Percentiles rank a stretch among this genome's conserved stretches.
Evolutionary conservation across 2,797 vertebrate species (phyloP).

Genomic region (Cossypha niveicapilla): DNA sequence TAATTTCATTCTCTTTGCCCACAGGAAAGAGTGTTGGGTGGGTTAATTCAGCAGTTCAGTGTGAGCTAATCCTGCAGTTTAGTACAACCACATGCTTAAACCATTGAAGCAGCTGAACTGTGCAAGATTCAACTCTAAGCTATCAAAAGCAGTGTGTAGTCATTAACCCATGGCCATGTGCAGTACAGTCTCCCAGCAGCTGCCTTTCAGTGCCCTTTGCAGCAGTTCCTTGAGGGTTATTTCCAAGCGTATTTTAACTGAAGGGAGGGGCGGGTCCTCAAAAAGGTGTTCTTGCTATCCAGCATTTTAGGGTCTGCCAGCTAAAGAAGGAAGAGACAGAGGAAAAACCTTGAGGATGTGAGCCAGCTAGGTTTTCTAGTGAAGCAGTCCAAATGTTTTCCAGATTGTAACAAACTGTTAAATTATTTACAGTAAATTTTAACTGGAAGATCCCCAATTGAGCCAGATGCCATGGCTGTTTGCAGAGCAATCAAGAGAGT

Average conservation of each 20-base stretch:
- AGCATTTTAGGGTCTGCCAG: neutral
- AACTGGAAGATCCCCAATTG: slow-evolving; percentile 26
- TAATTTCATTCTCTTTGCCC: neutral
- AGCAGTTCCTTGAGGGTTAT: neutral
- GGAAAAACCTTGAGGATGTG: neutral
- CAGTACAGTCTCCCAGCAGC: neutral
- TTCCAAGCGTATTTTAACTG: neutral
- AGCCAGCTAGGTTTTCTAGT: slow-evolving; percentile 7
- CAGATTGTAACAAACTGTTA: slow-evolving; percentile 31
- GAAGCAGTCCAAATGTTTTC: slow-evolving; percentile 30
- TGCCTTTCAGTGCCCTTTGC: neutral
- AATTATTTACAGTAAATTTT: slow-evolving; percentile 55
- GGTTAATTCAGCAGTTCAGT: neutral
- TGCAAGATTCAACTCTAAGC: neutral
- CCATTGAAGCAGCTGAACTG: neutral
- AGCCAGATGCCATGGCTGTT: slow-evolving; percentile 29
- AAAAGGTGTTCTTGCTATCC: fast-evolving
- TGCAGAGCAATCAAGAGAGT: neutral
- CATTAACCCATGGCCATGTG: neutral
- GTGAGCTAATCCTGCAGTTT: neutral
- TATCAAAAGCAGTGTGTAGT: fast-evolving
- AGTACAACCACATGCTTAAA: neutral
- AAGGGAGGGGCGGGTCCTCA: neutral
- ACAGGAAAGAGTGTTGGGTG: neutral
- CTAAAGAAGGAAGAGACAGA: neutral